A percentile compares a stretch with the other conserved stretches of the same genome.
Evolutionary conservation across 1,140 invertebrate genomes (phyloP).

Genomic region (Pararge aegeria): DNA sequence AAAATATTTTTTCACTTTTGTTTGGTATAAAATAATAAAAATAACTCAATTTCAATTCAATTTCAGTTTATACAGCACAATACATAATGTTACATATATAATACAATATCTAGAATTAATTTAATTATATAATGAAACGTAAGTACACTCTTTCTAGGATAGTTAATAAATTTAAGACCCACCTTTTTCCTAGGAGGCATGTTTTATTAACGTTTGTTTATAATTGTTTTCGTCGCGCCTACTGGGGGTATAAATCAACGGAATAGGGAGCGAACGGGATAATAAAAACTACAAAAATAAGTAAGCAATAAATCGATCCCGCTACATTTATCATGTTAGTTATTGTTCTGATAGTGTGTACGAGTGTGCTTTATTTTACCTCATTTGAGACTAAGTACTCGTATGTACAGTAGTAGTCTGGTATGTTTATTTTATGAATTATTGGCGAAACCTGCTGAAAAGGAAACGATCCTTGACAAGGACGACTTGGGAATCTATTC

Average conservation of each 20-base stretch:
- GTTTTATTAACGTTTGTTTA: conserved; percentile 29
- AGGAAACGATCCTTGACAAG: no score
- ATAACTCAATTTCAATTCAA: no score
- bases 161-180: neutral
- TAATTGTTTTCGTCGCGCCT: conserved; percentile 44
- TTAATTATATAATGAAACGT: no score
- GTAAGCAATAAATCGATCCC: conserved; percentile 54
- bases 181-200: neutral
- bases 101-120: no score
- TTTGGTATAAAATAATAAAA: no score
- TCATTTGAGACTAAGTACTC: conserved; percentile 17
- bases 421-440: no score
- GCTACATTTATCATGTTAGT: conserved; percentile 55
- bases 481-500: no score
- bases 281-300: conserved; percentile 64
- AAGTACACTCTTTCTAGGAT: no score
- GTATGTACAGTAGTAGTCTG: neutral
- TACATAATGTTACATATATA: no score
- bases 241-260: conserved; percentile 31
- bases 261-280: conserved; percentile 32
- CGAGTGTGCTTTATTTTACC: conserved; percentile 16
- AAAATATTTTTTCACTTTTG: no score
- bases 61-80: no score
- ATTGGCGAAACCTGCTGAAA: no score
- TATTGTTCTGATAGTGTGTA: conserved; percentile 44